Evolutionary conservation across 2,797 vertebrate species (phyloP).

Genomic region (Notamacropus eugenii): DNA sequence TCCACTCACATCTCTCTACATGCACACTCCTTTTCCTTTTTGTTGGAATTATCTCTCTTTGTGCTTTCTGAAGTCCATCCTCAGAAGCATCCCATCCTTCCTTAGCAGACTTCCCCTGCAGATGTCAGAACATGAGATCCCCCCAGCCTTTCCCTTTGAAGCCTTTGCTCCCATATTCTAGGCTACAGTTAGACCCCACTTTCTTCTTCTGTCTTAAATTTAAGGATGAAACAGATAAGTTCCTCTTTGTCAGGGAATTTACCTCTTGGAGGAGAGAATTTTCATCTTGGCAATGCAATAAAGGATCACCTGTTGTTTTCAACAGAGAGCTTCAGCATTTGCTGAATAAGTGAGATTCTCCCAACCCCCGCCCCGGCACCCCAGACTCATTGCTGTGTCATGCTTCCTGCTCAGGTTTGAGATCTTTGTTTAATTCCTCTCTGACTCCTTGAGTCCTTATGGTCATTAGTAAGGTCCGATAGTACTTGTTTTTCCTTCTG

Average conservation of each 20-base stretch:
- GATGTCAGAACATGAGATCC: not conserved
- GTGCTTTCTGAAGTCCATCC: not conserved
- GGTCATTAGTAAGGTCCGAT: not conserved
- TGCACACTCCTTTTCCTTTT: not conserved
- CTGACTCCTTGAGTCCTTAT: not conserved
- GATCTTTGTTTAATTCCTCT: not conserved
- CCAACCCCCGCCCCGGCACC: too few relatives aligned
- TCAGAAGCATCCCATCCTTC: not conserved
- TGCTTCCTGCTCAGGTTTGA: not conserved
- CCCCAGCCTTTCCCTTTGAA: not conserved
- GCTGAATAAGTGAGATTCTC: not conserved
- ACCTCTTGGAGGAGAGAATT: not conserved
- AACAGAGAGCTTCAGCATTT: not conserved
- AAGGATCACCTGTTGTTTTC: not conserved
- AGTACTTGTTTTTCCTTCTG: not conserved
- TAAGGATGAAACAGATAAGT: not conserved
- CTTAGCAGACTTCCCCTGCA: not conserved
- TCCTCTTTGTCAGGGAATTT: not conserved
- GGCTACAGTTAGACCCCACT: not conserved
- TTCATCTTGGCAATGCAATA: not conserved
- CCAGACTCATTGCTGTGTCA: not conserved
- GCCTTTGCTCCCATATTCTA: not conserved
- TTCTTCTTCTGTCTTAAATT: not conserved
- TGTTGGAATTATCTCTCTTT: not conserved
- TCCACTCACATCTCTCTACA: not conserved